Percentiles rank a stretch among this genome's conserved stretches.
Evolutionary conservation across 1,140 invertebrate genomes (phyloP).

Genomic region (Neocloeon triangulifer): DNA sequence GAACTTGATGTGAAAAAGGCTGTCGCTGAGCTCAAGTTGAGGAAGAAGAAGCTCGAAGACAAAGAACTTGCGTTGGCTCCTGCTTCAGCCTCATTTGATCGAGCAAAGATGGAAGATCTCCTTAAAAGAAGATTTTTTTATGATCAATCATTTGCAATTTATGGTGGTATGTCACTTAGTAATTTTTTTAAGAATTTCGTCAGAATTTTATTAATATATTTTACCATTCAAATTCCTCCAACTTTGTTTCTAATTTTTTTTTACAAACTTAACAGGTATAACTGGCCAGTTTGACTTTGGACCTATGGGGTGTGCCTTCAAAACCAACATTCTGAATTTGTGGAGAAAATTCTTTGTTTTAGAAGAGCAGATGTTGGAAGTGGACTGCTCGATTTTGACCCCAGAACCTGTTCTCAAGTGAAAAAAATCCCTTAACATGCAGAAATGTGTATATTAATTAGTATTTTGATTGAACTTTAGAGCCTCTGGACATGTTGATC

Average conservation of each 20-base stretch:
- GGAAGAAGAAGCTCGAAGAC: conserved; percentile 84
- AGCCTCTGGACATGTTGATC: conserved; percentile 95
- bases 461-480: conserved; percentile 18
- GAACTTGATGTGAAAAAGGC: conserved; percentile 85
- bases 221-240: neutral
- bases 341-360: conserved; percentile 96
- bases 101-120: conserved; percentile 88
- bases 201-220: too few species aligned
- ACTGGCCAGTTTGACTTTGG: conserved; percentile 90
- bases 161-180: conserved; percentile 52
- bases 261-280: conserved; percentile 20
- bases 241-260: conserved; percentile 3
- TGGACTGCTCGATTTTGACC: conserved; percentile 92
- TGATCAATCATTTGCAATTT: conserved; percentile 98
- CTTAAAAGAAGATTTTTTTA: conserved; percentile 94
- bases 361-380: conserved; percentile 96
- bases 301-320: conserved; percentile 97
- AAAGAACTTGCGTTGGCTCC: conserved; percentile 73
- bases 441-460: neutral
- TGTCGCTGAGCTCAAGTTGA: conserved; percentile 71
- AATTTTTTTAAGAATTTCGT: neutral
- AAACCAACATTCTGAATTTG: conserved; percentile 75
- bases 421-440: conserved; percentile 8
- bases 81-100: conserved; percentile 54
- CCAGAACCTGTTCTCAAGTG: conserved; percentile 87